These are phyloP conservation scores for Drosophila borealis DNA, from an alignment of 2,888 invertebrate species.

Conservation along the genomic window DNA sequence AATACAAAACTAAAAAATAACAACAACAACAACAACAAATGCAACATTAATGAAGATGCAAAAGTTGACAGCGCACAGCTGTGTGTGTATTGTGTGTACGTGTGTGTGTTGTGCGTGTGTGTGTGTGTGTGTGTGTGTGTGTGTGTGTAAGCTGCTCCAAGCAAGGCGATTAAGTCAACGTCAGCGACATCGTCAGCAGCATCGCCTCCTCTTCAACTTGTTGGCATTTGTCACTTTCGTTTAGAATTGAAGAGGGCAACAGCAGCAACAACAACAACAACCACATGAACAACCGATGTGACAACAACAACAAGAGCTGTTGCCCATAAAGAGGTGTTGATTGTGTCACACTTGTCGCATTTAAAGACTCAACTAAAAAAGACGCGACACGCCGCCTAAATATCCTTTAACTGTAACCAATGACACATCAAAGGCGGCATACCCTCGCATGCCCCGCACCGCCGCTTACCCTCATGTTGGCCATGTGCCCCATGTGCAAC, in stretches of 20 bases:
- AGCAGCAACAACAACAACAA: slow-evolving; percentile 25
- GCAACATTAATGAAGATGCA: slow-evolving; percentile 78
- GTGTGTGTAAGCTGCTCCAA: slow-evolving; percentile 54
- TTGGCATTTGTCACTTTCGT: slow-evolving; percentile 79
- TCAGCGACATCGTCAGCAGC: slow-evolving; percentile 45
- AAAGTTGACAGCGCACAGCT: slow-evolving; percentile 72
- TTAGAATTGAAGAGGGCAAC: slow-evolving; percentile 75
- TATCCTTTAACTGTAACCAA: slow-evolving; percentile 82
- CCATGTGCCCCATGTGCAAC: neutral
- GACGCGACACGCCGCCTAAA: slow-evolving; percentile 67
- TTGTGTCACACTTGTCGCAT: slow-evolving; percentile 78
- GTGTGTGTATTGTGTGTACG: slow-evolving; percentile 8
- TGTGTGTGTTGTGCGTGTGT: slow-evolving; percentile 25
- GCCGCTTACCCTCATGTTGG: neutral
- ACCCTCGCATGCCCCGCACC: neutral
- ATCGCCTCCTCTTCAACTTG: slow-evolving; percentile 60
- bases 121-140: slow-evolving; percentile 19
- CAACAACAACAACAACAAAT: slow-evolving; percentile 34
- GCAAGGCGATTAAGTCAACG: slow-evolving; percentile 69
- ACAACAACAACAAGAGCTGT: slow-evolving; percentile 23
- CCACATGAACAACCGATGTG: slow-evolving; percentile 2
- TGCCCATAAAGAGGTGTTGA: slow-evolving; percentile 77
- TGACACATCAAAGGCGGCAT: slow-evolving; percentile 79
- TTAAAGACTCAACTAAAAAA: slow-evolving; percentile 60
- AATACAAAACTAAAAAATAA: slow-evolving; percentile 10